Evolutionary conservation across 2,113 vertebrate genomes (phyloP).

Genomic region (Rhabdomys dilectus): DNA sequence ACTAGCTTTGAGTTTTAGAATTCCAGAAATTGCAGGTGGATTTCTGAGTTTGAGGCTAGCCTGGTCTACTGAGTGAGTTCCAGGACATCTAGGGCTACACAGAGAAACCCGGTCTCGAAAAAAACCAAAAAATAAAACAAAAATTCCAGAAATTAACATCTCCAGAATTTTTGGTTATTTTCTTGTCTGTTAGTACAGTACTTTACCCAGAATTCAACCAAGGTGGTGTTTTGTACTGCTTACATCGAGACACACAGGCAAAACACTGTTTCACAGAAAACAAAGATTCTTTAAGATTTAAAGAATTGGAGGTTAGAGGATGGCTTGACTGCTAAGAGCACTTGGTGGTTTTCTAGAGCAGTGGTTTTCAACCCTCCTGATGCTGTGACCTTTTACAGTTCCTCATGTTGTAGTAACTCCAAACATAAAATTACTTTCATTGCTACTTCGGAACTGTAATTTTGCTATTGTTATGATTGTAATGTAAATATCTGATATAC

Average conservation of each 20-base stretch:
- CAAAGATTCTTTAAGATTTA: background rate
- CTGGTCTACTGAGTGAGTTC: no score
- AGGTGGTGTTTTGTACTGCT: slow-evolving; percentile 8
- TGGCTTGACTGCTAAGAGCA: background rate
- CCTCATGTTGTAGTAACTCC: background rate
- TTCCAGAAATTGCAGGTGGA: background rate
- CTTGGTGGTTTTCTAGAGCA: background rate
- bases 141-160: background rate
- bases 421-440: background rate
- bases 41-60: no score
- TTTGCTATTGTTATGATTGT: background rate
- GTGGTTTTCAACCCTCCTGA: background rate
- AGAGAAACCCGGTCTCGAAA: no score
- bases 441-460: background rate
- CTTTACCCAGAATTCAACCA: background rate
- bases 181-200: background rate
- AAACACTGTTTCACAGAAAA: background rate
- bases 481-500: background rate
- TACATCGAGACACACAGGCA: background rate
- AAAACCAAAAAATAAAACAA: no score
- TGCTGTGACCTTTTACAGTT: background rate
- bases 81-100: no score
- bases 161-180: slow-evolving; percentile 3
- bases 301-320: background rate
- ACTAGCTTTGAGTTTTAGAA: slow-evolving; percentile 34